Percentiles rank a stretch among this genome's conserved stretches.
These are phyloP conservation scores for Nasonia giraulti DNA, from an alignment of 1,140 invertebrate genomes.

Conservation along the genomic window DNA sequence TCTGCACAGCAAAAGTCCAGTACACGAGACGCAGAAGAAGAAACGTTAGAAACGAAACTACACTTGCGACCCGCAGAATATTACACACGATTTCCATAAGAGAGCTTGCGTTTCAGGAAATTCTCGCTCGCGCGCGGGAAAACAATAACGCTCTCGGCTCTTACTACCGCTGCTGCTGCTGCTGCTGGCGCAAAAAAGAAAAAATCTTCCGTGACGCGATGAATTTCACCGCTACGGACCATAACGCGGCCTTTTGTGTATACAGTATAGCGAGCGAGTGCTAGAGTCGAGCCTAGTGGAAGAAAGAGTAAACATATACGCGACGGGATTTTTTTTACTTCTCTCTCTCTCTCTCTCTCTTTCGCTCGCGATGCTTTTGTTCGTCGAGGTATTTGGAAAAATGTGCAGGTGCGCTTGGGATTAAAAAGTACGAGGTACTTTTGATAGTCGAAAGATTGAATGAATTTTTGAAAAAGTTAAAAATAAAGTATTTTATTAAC, in stretches of 20 bases:
- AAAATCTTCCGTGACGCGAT: slow-evolving; percentile 21
- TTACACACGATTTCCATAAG: neutral
- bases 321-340: neutral
- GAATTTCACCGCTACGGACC: slow-evolving; percentile 37
- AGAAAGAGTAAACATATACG: neutral
- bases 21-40: neutral
- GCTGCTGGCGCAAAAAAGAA: neutral
- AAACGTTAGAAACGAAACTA: neutral
- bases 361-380: neutral
- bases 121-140: slow-evolving; percentile 33
- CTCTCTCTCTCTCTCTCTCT: neutral
- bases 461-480: too few species aligned
- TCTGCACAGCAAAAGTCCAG: too few species aligned
- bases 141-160: slow-evolving; percentile 57
- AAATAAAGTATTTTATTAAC: too few species aligned
- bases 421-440: too few species aligned
- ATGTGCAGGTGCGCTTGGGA: too few species aligned
- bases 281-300: neutral
- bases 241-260: slow-evolving; percentile 18
- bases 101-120: slow-evolving; percentile 56
- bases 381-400: too few species aligned
- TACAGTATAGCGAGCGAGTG: neutral
- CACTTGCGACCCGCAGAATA: neutral
- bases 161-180: too few species aligned
- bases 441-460: too few species aligned